phyloP scores from a whole-genome alignment of 2,113 vertebrate species.

The Dicaeum eximium region DNA sequence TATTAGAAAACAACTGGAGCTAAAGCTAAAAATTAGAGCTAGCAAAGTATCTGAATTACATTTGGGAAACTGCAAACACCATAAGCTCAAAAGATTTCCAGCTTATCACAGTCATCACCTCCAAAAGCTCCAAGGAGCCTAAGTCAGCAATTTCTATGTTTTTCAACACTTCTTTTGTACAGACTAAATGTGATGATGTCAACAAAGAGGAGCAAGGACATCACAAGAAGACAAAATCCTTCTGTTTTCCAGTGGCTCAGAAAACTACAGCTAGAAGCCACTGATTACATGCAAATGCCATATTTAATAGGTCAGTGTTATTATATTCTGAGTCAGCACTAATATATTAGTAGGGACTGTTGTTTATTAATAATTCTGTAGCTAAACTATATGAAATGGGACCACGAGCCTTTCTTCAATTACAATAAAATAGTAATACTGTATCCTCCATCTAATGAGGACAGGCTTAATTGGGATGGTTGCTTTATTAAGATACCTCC shows the following conservation, averaged over 20 bases:
- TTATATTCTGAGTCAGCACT: constrained; percentile 63
- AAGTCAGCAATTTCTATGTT: constrained; percentile 45
- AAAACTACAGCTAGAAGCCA: constrained; percentile 12
- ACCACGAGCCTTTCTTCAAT: constrained; percentile 29
- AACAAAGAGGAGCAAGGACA: constrained; percentile 52
- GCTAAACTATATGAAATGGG: constrained; percentile 38
- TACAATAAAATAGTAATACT: constrained; percentile 67
- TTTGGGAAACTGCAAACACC: constrained; percentile 52
- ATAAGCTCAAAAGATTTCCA: constrained; percentile 45
- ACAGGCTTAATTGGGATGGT: constrained; percentile 70
- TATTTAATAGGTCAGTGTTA: constrained; percentile 55
- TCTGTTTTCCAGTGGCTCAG: background rate
- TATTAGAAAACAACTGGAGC: constrained; percentile 54
- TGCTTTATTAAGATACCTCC: constrained; percentile 73
- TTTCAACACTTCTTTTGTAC: constrained; percentile 3
- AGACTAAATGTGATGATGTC: constrained; percentile 31
- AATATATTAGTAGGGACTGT: constrained; percentile 43
- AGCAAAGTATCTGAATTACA: constrained; percentile 55
- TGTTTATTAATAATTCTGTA: constrained; percentile 30
- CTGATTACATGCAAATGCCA: constrained; percentile 34
- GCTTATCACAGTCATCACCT: constrained; percentile 52
- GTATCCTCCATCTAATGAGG: constrained; percentile 71
- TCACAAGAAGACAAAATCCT: constrained; percentile 62
- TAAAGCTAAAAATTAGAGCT: constrained; percentile 54
- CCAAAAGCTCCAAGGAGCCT: constrained; percentile 49